Percentiles rank a stretch among this genome's conserved stretches.
These are phyloP conservation scores for Cerceris ruficornis DNA, from an alignment of 2,888 invertebrate genomes.

Conservation along the genomic window DNA sequence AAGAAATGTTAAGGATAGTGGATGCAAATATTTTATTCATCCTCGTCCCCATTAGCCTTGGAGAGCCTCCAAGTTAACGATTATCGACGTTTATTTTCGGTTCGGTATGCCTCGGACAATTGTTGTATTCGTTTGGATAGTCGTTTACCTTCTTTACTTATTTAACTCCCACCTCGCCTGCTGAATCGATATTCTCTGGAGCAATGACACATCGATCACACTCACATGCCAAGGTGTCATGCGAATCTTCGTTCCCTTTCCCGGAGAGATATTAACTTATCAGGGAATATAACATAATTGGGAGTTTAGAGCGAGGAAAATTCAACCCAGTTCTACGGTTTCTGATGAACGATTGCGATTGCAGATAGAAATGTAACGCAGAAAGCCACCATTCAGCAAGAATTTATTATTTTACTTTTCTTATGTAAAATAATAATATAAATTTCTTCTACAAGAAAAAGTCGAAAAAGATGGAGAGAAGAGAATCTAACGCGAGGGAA, in stretches of 20 bases:
- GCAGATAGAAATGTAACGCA: too few species aligned
- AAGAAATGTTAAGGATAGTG: neutral
- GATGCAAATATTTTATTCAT: conserved; percentile 6
- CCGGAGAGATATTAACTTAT: neutral
- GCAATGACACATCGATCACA: conserved; percentile 68
- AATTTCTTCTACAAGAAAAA: too few species aligned
- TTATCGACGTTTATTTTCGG: conserved; percentile 28
- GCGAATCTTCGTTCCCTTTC: conserved; percentile 22
- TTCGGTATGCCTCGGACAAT: conserved; percentile 2
- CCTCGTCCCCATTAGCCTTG: conserved; percentile 3
- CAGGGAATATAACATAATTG: neutral
- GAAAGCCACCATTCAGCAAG: too few species aligned
- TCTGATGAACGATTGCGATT: too few species aligned
- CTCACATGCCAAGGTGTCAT: conserved; percentile 15
- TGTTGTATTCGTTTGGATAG: conserved; percentile 16
- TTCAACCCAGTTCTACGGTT: neutral
- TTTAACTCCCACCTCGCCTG: conserved; percentile 26
- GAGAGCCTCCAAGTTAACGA: conserved; percentile 8
- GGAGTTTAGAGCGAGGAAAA: neutral
- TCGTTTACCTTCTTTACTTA: conserved; percentile 49
- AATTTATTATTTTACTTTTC: too few species aligned
- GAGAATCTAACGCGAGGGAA: too few species aligned
- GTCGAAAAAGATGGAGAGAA: too few species aligned
- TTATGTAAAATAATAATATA: too few species aligned
- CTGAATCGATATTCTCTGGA: conserved; percentile 62